phyloP scores from a whole-genome alignment of 2,888 invertebrate species.

The Lysandra coridon region DNA sequence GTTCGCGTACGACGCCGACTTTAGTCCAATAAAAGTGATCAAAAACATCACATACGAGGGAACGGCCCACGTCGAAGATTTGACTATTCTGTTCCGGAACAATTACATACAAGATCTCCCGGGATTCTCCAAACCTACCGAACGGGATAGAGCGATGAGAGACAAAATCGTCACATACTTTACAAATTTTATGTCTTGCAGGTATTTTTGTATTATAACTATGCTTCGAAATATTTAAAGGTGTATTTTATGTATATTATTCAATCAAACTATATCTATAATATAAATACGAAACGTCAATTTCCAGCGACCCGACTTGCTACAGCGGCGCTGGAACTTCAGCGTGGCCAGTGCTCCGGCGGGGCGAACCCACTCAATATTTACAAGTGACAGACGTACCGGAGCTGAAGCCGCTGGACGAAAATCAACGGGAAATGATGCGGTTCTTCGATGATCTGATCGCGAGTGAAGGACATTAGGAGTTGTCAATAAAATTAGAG shows the following conservation, averaged over 20 bases:
- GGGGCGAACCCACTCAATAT: background rate
- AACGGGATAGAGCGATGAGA: conserved; percentile 51
- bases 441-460: conserved; percentile 3
- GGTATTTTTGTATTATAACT: conserved; percentile 48
- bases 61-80: conserved; percentile 80
- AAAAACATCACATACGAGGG: conserved; percentile 64
- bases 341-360: background rate
- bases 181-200: conserved; percentile 56
- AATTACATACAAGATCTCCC: conserved; percentile 51
- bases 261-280: background rate
- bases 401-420: background rate
- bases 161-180: conserved; percentile 58
- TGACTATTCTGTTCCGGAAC: conserved; percentile 75
- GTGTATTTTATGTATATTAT: background rate
- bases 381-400: background rate
- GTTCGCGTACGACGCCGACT: conserved; percentile 73
- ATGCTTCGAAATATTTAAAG: background rate
- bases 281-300: background rate
- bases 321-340: background rate
- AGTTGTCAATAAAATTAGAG: background rate
- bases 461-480: background rate
- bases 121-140: conserved; percentile 42
- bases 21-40: conserved; percentile 68
- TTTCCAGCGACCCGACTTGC: conserved; percentile 26
- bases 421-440: background rate